These are phyloP conservation scores for Dynastes hyllus DNA, from an alignment of 2,888 invertebrate genomes.

Conservation along the genomic window DNA sequence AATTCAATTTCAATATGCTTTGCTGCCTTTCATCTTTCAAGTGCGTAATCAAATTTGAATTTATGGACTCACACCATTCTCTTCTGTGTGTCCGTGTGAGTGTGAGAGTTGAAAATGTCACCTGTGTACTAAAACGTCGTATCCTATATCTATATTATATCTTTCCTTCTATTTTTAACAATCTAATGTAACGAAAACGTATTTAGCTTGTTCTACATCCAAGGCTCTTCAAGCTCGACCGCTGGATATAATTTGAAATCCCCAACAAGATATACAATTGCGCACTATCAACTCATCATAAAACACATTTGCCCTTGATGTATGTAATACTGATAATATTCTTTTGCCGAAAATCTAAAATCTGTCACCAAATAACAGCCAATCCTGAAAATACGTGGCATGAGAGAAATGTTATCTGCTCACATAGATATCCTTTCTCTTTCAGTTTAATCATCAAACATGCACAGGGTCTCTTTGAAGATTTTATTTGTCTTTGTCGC, in stretches of 20 bases:
- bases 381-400: too few relatives aligned
- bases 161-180: conserved; percentile 40
- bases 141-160: conserved; percentile 17
- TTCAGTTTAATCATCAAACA: too few relatives aligned
- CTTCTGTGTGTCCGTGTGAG: not conserved
- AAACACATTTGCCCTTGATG: too few relatives aligned
- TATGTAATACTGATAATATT: too few relatives aligned
- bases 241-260: conserved; percentile 10
- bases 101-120: conserved; percentile 33
- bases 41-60: conserved; percentile 45
- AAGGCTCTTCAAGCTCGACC: not conserved
- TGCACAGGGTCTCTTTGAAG: too few relatives aligned
- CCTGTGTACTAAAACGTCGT: conserved; percentile 26
- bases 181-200: conserved; percentile 12
- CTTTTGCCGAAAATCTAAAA: not conserved
- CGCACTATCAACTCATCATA: too few relatives aligned
- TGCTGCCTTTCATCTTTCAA: conserved; percentile 41
- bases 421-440: too few relatives aligned
- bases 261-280: not conserved
- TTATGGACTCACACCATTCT: conserved; percentile 19
- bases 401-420: too few relatives aligned
- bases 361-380: too few relatives aligned
- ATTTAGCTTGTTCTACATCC: conserved; percentile 6
- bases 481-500: too few relatives aligned
- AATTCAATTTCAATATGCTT: conserved; percentile 25